Evolutionary conservation across 2,797 vertebrate species (phyloP), one percentile per base, ranked within the genome.

Genomic region (Neoniphon sammara): DNA sequence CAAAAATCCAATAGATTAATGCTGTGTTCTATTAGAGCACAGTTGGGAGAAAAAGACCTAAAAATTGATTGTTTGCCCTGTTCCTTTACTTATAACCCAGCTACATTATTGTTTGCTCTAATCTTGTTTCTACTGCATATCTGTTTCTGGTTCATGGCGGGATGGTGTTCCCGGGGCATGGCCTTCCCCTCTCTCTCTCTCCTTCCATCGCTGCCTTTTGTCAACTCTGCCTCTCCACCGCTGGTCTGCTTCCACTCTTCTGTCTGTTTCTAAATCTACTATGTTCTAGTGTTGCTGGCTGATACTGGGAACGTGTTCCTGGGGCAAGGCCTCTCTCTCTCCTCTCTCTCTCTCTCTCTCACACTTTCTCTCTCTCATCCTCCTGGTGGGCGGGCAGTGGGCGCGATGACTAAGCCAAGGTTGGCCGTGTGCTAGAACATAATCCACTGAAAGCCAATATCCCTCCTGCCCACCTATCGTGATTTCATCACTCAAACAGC

Each of bases 361-460:
- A 27, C 17, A 15, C 21, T 53, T 77, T 68, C 81, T 83, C 78
- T 66, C 89, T 85, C 88, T 89, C 89, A 87, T 91, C 76, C 75
- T 87, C 77, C 86, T 66, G 85, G 92, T 93, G 89, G 92, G 92
- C 84, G 84, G 82, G 77, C 70, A 83, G 91, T 93, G 90, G 92
- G 91, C 84, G 90, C 64, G 74, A 89, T 93, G 92, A 93, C 91
- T 93, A 92, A 93, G 86, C 90, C 83, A 90, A 89, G 87, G 89
- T 92, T 93, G 90, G 87, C 88, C 84, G 89, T 91, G 86, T 88
- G 83, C 87, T 86, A 78, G 67, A 91, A 91, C 87, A 90, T 89
- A 89, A 92, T 92, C 91, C 81, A 91, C 88, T 91, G 89, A 91
- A 89, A 91, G 82, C 86, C 85, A 90, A 89, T 91, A 90, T 89